These are phyloP conservation scores for Nibea albiflora DNA, from an alignment of 2,113 vertebrate genomes.

Conservation along the genomic window DNA sequence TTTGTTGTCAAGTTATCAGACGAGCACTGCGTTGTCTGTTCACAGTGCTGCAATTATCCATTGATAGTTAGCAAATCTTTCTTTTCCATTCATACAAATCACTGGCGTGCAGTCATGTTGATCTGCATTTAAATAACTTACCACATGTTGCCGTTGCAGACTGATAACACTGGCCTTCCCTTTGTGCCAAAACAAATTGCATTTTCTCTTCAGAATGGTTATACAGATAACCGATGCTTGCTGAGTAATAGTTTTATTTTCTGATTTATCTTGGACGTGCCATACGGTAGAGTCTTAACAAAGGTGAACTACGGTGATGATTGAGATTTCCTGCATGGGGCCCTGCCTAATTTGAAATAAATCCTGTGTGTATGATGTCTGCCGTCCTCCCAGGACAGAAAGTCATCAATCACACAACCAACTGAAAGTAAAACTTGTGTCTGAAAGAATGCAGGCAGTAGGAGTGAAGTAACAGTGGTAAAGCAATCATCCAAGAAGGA, in stretches of 20 bases:
- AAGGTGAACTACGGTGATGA: constrained; percentile 50
- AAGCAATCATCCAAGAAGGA: constrained; percentile 55
- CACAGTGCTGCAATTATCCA: constrained; percentile 29
- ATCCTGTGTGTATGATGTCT: constrained; percentile 38
- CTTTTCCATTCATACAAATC: neutral
- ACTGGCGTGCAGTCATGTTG: neutral
- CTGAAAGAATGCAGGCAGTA: constrained; percentile 13
- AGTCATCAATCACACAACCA: constrained; percentile 61
- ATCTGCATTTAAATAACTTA: constrained; percentile 8
- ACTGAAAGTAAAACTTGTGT: constrained; percentile 47
- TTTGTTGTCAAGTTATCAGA: constrained; percentile 69
- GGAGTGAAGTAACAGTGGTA: constrained; percentile 41
- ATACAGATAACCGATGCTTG: neutral
- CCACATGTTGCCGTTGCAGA: neutral
- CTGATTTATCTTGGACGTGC: constrained; percentile 49
- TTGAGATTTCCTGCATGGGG: constrained; percentile 47
- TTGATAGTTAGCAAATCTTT: constrained; percentile 29
- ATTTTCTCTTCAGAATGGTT: constrained; percentile 16
- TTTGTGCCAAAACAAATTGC: constrained; percentile 20
- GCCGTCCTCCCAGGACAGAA: constrained; percentile 39
- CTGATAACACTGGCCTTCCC: constrained; percentile 12
- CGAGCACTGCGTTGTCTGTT: constrained; percentile 34
- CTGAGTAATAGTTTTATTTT: constrained; percentile 16
- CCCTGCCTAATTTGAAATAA: constrained; percentile 49
- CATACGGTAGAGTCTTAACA: constrained; percentile 52